Base-by-base conservation (phyloP, 2,888 invertebrate genomes). In the Chrysolina oricalcia region DNA sequence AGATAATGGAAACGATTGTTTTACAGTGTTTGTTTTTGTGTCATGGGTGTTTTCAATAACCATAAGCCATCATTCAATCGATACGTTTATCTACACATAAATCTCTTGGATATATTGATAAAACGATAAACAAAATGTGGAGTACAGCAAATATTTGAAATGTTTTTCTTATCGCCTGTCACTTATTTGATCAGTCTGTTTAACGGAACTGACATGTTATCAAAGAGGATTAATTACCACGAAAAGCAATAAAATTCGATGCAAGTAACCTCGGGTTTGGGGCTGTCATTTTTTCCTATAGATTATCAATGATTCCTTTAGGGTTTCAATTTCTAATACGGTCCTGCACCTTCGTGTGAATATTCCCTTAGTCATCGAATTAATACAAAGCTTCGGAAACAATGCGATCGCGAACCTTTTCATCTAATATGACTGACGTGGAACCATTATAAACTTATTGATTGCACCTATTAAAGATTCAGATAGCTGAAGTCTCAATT, bases 1-100 rank as follows among this genome's bases (percentile, higher is more conserved):
- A 78, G 78, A 78, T 78, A 78, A 76, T 74, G 74, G 70, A 64
- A 69, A 76, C 75, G 74, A 76, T 78, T 76, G 78, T 78, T 78
- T 74, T 72, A 75, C 71, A 73, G 70, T 76, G 75, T 75, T 75
- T 78, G 73, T 66, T 69, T 69, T 65, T 72, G 71, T 78, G 78
- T 78, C 78, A 75, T 70, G 71, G 69, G 65, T 75, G 73, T 75
- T 78, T 78, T 75, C 73, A 69, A 75, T 78, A 75, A 75, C 69
- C 71, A 64, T 78, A 69, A 65, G 75, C 73, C 75, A 73, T 68
- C 71, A 63, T 69, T 68, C 75, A 71, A 48, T 59, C 72, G 74
- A 59, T 59, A 59, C 59, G 59, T 59, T 35, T 35, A 53, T 53
- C 53, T 23, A 21, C 21, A 13, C 53, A 13, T 53, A 53, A 74